Percentiles rank a stretch among this genome's conserved stretches.
phyloP scores from a whole-genome alignment of 2,113 vertebrate genomes.

The Rhipidura dahli region DNA sequence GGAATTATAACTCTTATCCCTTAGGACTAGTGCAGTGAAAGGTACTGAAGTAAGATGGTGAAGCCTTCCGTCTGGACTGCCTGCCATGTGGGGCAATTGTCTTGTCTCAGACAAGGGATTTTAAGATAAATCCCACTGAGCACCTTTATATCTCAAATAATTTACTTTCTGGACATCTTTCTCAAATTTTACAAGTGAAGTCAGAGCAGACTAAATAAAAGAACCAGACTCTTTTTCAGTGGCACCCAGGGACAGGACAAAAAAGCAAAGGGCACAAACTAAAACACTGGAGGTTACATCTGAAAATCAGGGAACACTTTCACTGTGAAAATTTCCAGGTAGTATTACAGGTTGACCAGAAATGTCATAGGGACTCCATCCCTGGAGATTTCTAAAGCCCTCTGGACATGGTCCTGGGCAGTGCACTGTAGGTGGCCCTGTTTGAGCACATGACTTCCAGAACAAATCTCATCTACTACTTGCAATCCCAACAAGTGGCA shows the following conservation, averaged over 20 bases:
- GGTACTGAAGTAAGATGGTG: neutral
- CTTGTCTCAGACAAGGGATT: neutral
- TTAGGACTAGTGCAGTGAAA: neutral
- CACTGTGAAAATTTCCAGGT: neutral
- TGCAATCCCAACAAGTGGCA: neutral
- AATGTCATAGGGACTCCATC: neutral
- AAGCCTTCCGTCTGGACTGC: neutral
- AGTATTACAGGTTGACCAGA: neutral
- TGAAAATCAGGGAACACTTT: neutral
- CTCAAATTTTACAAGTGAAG: neutral
- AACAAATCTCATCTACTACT: neutral
- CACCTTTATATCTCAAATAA: neutral
- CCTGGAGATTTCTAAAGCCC: neutral
- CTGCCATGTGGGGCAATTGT: neutral
- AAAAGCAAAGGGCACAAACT: neutral
- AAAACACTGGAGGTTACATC: neutral
- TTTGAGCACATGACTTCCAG: neutral
- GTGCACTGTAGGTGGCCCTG: accelerated
- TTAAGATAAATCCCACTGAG: neutral
- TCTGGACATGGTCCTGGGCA: neutral
- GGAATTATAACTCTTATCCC: neutral
- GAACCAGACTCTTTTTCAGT: neutral
- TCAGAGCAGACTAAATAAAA: neutral
- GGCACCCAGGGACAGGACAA: neutral
- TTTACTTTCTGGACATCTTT: neutral